Conservation (phyloP, 2,113 vertebrate species). For the Lophotis ruficrista region DNA sequence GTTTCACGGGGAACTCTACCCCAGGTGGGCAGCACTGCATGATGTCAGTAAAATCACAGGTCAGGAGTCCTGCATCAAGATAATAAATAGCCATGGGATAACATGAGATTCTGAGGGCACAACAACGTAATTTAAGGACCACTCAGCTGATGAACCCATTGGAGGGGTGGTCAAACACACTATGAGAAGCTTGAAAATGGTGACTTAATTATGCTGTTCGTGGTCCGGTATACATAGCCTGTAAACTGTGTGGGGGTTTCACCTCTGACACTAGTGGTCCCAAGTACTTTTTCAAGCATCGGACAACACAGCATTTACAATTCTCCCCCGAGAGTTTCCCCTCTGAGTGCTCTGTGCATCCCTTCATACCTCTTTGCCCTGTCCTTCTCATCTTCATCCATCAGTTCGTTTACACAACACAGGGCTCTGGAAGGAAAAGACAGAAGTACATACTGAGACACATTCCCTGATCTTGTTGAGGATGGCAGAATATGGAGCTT, state of each 20-base stretch:
- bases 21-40: not conserved
- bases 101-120: not conserved
- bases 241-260: not conserved
- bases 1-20: not conserved
- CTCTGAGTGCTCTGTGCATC: not conserved
- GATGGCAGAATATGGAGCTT: not conserved
- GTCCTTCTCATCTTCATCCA: conserved; percentile 95
- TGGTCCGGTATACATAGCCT: not conserved
- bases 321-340: not conserved
- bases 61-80: not conserved
- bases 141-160: not conserved
- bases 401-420: conserved; percentile 87
- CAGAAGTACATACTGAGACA: not conserved
- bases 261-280: not conserved
- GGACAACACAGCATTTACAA: not conserved
- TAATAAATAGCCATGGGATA: not conserved
- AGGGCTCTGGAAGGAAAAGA: conserved; percentile 79
- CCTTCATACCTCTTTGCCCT: conserved; percentile 88
- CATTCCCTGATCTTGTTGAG: not conserved
- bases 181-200: not conserved
- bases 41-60: not conserved
- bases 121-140: not conserved
- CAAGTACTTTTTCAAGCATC: not conserved
- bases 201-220: not conserved
- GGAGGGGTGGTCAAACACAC: not conserved